phyloP scores from a whole-genome alignment of 2,113 vertebrate species.

The Eulemur macaco region DNA sequence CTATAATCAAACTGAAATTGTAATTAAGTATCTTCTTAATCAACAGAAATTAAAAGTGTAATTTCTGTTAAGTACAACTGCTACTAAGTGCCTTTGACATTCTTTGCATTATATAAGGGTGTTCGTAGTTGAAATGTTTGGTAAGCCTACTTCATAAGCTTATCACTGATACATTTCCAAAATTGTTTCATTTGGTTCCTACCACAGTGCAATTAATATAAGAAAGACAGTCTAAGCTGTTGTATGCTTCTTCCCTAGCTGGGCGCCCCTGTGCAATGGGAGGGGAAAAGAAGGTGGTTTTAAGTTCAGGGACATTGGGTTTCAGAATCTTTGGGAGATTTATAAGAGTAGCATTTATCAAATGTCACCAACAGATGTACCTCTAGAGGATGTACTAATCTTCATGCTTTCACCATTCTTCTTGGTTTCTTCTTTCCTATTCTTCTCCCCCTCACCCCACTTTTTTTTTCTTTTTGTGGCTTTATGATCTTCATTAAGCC shows the following conservation, averaged over 20 bases:
- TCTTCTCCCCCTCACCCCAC: neutral
- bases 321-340: neutral
- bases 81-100: neutral
- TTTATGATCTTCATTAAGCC: neutral
- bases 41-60: neutral
- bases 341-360: neutral
- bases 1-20: neutral
- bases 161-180: neutral
- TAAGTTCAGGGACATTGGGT: neutral
- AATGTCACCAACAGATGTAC: neutral
- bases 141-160: neutral
- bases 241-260: neutral
- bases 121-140: neutral
- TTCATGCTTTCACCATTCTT: neutral
- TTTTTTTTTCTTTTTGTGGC: neutral
- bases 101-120: neutral
- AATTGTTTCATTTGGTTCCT: neutral
- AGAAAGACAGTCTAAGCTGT: neutral
- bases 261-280: neutral
- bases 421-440: neutral
- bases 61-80: neutral
- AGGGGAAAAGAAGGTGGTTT: neutral
- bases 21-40: neutral
- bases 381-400: neutral
- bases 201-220: too few relatives aligned